A percentile compares a stretch with the other conserved stretches of the same genome.
Conservation (phyloP, 2,888 invertebrate species). For the Oscheius sp. region DNA sequence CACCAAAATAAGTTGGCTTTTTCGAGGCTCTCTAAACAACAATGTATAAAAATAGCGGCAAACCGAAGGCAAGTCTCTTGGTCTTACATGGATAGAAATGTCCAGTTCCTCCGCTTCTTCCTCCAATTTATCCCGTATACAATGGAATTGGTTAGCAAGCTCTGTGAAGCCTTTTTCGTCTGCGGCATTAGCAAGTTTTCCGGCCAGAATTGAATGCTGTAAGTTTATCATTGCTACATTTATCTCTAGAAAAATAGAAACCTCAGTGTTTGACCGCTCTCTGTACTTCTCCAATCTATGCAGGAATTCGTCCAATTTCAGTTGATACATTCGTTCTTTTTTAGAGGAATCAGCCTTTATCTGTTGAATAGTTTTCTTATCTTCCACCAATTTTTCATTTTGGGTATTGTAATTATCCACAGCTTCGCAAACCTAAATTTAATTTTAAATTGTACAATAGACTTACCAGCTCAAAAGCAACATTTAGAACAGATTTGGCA, state of each 20-base stretch:
- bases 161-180: neutral
- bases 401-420: neutral
- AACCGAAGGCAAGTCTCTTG: neutral
- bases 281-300: neutral
- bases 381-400: neutral
- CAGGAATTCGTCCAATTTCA: neutral
- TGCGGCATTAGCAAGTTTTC: neutral
- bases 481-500: neutral
- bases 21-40: slow-evolving; percentile 9
- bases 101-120: neutral
- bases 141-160: neutral
- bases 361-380: neutral
- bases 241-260: neutral
- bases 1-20: slow-evolving; percentile 12
- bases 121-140: neutral
- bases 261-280: slow-evolving; percentile 7
- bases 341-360: neutral
- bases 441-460: neutral
- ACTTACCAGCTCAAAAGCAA: slow-evolving; percentile 13
- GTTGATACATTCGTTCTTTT: neutral
- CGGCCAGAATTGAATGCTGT: neutral
- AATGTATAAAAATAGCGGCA: neutral
- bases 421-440: slow-evolving; percentile 10
- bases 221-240: neutral
- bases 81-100: neutral